Evolutionary conservation across 2,888 invertebrate species (phyloP).

Genomic region (Epirrhoe tristata): DNA sequence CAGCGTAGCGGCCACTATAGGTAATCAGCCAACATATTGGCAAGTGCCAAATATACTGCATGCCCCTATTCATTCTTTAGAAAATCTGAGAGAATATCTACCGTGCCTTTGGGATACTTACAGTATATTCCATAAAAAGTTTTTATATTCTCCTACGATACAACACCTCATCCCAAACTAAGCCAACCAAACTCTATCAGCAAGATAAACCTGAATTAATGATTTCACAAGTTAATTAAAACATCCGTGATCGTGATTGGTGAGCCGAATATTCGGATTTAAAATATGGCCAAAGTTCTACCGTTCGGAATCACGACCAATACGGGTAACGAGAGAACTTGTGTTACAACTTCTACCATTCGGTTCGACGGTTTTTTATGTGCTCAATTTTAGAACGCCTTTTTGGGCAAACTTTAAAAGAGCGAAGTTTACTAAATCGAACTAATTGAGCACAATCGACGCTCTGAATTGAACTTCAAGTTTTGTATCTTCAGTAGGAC

Average conservation of each 20-base stretch:
- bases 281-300: constrained; percentile 53
- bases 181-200: constrained; percentile 43
- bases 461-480: constrained; percentile 18
- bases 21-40: too few species aligned
- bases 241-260: constrained; percentile 55
- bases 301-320: constrained; percentile 50
- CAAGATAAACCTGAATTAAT: constrained; percentile 68
- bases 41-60: too few species aligned
- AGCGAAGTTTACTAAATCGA: constrained; percentile 42
- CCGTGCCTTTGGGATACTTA: too few species aligned
- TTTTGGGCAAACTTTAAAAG: constrained; percentile 42
- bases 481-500: not conserved
- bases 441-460: constrained; percentile 37
- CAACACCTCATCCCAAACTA: constrained; percentile 22
- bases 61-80: too few species aligned
- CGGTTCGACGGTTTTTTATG: constrained; percentile 49
- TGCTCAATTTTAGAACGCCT: constrained; percentile 43
- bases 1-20: too few species aligned
- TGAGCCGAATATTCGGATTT: constrained; percentile 42
- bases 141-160: constrained; percentile 1
- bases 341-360: constrained; percentile 48
- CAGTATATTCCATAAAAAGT: too few species aligned
- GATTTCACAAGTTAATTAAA: constrained; percentile 73
- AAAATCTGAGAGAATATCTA: too few species aligned
- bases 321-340: constrained; percentile 56